phyloP scores from a whole-genome alignment of 2,113 vertebrate genomes.

The Dunckerocampus dactyliophorus region DNA sequence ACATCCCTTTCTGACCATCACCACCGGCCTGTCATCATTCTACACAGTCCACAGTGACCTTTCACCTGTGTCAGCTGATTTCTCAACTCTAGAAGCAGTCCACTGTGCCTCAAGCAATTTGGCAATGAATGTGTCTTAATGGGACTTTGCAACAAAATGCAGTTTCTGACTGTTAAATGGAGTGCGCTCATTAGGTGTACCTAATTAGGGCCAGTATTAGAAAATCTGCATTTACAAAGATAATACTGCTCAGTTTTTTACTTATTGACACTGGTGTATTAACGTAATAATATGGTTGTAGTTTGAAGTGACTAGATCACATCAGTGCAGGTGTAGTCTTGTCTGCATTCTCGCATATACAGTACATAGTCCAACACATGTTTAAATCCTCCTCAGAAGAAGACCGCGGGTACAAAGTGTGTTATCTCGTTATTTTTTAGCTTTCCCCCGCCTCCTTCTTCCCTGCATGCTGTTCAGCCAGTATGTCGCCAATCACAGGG shows the following conservation, averaged over 20 bases:
- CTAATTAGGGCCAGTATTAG: too few species aligned
- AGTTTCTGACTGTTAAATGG: not conserved
- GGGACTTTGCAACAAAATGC: not conserved
- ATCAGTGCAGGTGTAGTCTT: not conserved
- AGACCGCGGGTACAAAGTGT: constrained; percentile 44
- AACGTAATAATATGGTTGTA: too few species aligned
- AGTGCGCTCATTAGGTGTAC: too few species aligned
- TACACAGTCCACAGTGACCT: constrained; percentile 27
- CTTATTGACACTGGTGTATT: too few species aligned
- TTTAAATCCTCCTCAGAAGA: constrained; percentile 43
- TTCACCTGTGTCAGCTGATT: constrained; percentile 42
- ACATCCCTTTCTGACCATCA: constrained; percentile 42
- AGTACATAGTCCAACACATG: constrained; percentile 27
- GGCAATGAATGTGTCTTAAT: constrained; percentile 16
- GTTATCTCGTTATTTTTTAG: constrained; percentile 70
- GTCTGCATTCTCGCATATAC: constrained; percentile 22
- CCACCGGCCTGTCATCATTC: constrained; percentile 43
- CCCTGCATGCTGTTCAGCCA: constrained; percentile 52
- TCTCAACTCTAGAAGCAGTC: constrained; percentile 22
- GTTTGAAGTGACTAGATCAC: too few species aligned
- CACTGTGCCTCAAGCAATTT: constrained; percentile 16
- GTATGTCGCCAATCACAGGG: constrained; percentile 47
- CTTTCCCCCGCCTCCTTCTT: constrained; percentile 43
- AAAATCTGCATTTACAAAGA: too few species aligned
- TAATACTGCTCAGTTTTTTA: too few species aligned